These are phyloP conservation scores for Silurus aristotelis DNA, from an alignment of 2,797 vertebrate species.

Conservation along the genomic window DNA sequence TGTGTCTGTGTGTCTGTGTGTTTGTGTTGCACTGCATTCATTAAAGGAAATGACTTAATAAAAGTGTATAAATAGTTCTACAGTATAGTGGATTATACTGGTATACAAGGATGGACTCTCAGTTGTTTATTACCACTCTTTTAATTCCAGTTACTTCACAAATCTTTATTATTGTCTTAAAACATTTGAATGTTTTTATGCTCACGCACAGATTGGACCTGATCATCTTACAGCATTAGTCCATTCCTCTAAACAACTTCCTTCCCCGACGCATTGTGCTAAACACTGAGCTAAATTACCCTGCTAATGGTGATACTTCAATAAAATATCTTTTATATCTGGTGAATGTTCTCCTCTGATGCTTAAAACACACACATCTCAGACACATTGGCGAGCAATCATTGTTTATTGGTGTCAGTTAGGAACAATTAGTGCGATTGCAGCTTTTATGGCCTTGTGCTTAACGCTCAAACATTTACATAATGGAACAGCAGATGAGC, in stretches of 20 bases:
- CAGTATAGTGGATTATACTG: not conserved
- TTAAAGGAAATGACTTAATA: too few species aligned
- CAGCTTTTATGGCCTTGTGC: slow-evolving; percentile 61
- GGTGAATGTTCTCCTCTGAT: not conserved
- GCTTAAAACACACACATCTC: slow-evolving; percentile 24
- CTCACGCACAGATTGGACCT: not conserved
- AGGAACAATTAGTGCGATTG: slow-evolving; percentile 66
- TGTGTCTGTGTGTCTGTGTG: not conserved
- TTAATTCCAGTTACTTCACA: slow-evolving; percentile 6
- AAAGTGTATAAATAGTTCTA: not conserved
- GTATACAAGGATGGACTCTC: not conserved
- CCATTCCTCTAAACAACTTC: slow-evolving; percentile 18
- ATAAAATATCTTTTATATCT: slow-evolving; percentile 23
- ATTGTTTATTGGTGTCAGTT: slow-evolving; percentile 75
- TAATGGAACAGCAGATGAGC: slow-evolving; percentile 34
- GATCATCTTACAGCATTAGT: slow-evolving; percentile 22
- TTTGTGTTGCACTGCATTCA: too few species aligned
- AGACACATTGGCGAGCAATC: slow-evolving; percentile 59
- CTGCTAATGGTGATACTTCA: slow-evolving; percentile 24
- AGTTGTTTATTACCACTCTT: not conserved
- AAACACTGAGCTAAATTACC: slow-evolving; percentile 6
- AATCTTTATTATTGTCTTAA: slow-evolving; percentile 4
- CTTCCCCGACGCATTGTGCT: slow-evolving; percentile 22
- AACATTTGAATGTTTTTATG: not conserved
- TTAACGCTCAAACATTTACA: slow-evolving; percentile 23